phyloP scores from a whole-genome alignment of 2,797 vertebrate species.

The Phoebastria nigripes region DNA sequence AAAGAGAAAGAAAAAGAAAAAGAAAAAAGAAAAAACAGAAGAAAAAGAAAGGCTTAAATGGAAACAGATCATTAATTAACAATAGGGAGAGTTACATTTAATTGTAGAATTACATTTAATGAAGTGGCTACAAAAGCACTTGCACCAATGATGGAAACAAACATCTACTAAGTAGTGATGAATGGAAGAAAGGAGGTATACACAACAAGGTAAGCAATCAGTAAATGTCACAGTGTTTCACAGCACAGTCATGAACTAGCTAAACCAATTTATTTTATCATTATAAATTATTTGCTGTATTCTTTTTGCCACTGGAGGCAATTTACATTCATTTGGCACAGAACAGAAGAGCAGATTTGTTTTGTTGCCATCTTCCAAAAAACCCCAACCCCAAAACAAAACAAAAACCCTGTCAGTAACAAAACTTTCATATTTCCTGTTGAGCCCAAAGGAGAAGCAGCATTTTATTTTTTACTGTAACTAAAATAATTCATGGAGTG shows the following conservation, averaged over 20 bases:
- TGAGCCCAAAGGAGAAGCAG: neutral
- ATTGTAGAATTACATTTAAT: neutral
- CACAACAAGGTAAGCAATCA: neutral
- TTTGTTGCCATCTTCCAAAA: neutral
- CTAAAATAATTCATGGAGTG: neutral
- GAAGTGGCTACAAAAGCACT: neutral
- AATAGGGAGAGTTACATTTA: neutral
- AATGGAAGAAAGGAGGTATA: neutral
- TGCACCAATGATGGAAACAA: neutral
- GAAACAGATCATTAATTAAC: neutral
- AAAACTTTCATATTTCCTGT: neutral
- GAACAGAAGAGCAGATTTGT: neutral
- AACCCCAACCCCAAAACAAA: neutral
- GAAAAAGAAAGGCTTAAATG: neutral
- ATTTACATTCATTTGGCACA: neutral
- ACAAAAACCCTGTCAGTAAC: neutral
- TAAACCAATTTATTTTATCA: neutral
- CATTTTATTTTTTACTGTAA: neutral
- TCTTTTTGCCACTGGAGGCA: neutral
- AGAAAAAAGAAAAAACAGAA: neutral
- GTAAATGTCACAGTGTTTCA: neutral
- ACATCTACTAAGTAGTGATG: neutral
- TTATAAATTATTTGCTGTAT: neutral
- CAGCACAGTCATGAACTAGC: neutral
- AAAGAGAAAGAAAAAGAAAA: neutral